Percentiles rank a stretch among this genome's conserved stretches.
phyloP scores from a whole-genome alignment of 2,888 invertebrate species.

The Hemicrepidius hirtus region DNA sequence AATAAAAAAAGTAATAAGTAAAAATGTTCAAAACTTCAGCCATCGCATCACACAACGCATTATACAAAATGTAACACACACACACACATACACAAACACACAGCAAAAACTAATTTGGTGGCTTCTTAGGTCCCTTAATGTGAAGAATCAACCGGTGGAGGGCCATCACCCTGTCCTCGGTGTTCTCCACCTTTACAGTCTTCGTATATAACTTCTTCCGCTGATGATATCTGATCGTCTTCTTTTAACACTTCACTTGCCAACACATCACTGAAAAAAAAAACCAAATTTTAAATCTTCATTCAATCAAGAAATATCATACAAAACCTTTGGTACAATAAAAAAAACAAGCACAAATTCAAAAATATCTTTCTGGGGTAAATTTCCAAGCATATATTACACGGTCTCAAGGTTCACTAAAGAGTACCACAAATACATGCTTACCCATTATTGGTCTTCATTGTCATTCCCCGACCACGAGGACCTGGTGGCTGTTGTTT shows the following conservation, averaged over 20 bases:
- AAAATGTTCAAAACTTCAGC: conserved; percentile 40
- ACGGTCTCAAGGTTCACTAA: no score
- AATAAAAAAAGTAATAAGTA: conserved; percentile 40
- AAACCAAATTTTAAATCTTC: no score
- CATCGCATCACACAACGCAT: conserved; percentile 40
- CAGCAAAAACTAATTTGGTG: conserved; percentile 9
- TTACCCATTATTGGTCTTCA: conserved; percentile 69
- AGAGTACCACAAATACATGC: no score
- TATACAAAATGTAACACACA: conserved; percentile 44
- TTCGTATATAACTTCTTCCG: conserved; percentile 62
- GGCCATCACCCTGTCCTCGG: conserved; percentile 70
- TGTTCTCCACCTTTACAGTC: conserved; percentile 66
- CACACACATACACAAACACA: conserved; percentile 36
- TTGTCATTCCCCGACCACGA: conserved; percentile 65
- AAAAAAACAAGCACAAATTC: no score
- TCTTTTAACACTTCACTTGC: conserved; percentile 66
- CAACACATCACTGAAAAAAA: conserved; percentile 67
- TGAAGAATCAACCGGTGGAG: conserved; percentile 52
- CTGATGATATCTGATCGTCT: conserved; percentile 57
- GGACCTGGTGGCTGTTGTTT: conserved; percentile 60
- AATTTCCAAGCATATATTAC: no score
- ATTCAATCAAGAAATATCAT: no score
- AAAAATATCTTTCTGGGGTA: no score
- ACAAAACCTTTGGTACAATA: no score
- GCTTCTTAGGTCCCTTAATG: conserved; percentile 25